Evolutionary conservation across 2,888 invertebrate genomes (phyloP).

Genomic region (Lochmaea capreae): DNA sequence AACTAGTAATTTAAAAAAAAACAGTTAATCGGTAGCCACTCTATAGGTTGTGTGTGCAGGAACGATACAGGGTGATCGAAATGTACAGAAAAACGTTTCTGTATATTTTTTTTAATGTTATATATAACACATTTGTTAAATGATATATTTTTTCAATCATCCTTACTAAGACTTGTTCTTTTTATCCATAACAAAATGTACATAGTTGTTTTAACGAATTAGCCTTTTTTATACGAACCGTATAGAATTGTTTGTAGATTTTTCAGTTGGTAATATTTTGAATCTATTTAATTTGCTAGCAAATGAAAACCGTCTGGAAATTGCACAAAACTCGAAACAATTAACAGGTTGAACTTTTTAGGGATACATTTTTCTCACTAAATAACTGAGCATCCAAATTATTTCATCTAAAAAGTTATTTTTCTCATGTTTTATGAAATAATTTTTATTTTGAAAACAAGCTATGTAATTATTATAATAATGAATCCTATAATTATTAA

Average conservation of each 20-base stretch:
- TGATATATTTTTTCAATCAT: constrained; percentile 19
- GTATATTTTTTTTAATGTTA: constrained; percentile 16
- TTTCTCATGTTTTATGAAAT: too few relatives aligned
- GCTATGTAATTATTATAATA: too few relatives aligned
- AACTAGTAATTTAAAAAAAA: neutral
- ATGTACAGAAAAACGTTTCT: constrained; percentile 27
- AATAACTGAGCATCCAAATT: too few relatives aligned
- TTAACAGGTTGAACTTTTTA: too few relatives aligned
- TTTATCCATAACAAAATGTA: neutral
- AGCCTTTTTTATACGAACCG: neutral
- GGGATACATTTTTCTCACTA: too few relatives aligned
- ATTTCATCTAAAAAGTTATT: too few relatives aligned
- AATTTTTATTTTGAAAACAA: too few relatives aligned
- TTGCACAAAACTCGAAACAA: neutral
- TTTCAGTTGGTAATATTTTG: neutral
- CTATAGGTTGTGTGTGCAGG: constrained; percentile 27
- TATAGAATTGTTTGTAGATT: neutral
- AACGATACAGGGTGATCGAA: constrained; percentile 33
- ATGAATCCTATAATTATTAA: too few relatives aligned
- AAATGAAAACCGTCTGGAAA: neutral
- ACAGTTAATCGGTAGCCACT: constrained; percentile 15
- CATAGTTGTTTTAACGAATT: constrained; percentile 8
- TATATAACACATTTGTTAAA: constrained; percentile 10
- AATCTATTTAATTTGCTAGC: too few relatives aligned
- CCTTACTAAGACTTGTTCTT: neutral